Percentiles rank a stretch among this genome's conserved stretches.
Evolutionary conservation across 2,888 invertebrate genomes (phyloP).

Genomic region (Tetragonula carbonaria): DNA sequence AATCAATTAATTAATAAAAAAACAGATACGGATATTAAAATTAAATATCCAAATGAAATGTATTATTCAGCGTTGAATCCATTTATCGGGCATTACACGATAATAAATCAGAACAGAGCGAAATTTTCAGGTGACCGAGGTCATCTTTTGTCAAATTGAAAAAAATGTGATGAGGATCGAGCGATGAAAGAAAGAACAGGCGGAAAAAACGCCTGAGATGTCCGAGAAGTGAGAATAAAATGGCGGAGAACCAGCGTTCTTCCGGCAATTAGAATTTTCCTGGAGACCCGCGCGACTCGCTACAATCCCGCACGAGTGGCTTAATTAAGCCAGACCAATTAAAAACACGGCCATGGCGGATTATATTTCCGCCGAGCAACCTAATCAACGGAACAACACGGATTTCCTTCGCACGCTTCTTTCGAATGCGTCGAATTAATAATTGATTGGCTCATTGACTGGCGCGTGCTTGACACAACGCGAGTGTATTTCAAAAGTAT

Average conservation of each 20-base stretch:
- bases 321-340: conserved; percentile 73
- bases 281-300: conserved; percentile 50
- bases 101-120: background rate
- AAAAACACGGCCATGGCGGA: conserved; percentile 63
- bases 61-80: too few relatives aligned
- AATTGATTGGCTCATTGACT: conserved; percentile 49
- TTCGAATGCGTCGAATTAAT: conserved; percentile 36
- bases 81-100: background rate
- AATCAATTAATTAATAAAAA: background rate
- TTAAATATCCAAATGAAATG: background rate
- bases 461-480: background rate
- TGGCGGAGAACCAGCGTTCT: conserved; percentile 51
- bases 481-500: background rate
- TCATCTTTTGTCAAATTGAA: too few relatives aligned
- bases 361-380: conserved; percentile 51
- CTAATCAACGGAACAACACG: conserved; percentile 48
- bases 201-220: background rate
- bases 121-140: background rate
- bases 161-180: background rate
- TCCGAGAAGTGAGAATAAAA: conserved; percentile 28
- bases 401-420: conserved; percentile 12
- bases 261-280: conserved; percentile 65
- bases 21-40: background rate
- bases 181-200: conserved; percentile 1
- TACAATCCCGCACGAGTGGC: conserved; percentile 56